A percentile compares a stretch with the other conserved stretches of the same genome.
These are phyloP conservation scores for Pipistrellus pygmaeus DNA, from an alignment of 2,797 vertebrate genomes.

Conservation along the genomic window DNA sequence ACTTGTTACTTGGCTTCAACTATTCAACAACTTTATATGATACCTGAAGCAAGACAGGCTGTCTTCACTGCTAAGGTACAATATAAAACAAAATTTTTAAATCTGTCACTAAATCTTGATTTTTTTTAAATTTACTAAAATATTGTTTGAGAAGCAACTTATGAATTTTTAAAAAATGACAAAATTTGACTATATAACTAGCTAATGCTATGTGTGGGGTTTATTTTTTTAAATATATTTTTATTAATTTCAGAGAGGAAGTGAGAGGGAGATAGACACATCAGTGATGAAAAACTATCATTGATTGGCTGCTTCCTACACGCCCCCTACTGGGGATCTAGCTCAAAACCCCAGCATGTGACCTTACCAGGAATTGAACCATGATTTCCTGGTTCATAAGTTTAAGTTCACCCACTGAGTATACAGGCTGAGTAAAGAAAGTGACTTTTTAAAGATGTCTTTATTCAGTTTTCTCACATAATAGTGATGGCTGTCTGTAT, in stretches of 20 bases:
- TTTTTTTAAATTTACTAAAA: conserved; percentile 1
- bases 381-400: too few relatives aligned
- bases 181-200: background rate
- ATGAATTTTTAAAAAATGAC: background rate
- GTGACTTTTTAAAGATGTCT: conserved; percentile 21
- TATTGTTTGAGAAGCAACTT: conserved; percentile 30
- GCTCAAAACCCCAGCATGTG: too few relatives aligned
- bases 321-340: too few relatives aligned
- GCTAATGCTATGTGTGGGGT: background rate
- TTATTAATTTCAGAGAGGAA: background rate
- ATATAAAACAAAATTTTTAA: background rate
- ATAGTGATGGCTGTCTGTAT: background rate
- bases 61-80: conserved; percentile 98
- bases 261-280: too few relatives aligned
- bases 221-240: conserved; percentile 4
- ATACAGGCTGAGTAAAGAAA: background rate
- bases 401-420: too few relatives aligned
- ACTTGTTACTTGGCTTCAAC: conserved; percentile 99
- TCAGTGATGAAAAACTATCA: too few relatives aligned
- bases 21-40: conserved; percentile 99
- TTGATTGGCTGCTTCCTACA: too few relatives aligned
- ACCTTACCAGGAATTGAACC: too few relatives aligned
- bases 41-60: conserved; percentile 97
- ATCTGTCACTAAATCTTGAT: background rate
- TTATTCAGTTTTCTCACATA: background rate